Conservation (phyloP, 2,113 vertebrate genomes). For the Procapra przewalskii region DNA sequence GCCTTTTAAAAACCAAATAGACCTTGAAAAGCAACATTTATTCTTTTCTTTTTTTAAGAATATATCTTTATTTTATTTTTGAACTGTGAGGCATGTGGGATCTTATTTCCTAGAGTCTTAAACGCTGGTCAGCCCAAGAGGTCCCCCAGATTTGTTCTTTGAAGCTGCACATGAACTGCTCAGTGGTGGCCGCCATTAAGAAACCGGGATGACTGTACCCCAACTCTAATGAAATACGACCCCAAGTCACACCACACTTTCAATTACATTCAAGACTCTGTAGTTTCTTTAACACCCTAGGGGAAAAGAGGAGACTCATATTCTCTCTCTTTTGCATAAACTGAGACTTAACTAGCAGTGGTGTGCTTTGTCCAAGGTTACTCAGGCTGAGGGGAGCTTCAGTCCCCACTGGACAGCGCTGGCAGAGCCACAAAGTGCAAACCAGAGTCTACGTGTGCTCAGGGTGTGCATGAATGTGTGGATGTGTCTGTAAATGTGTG, state of each 20-base stretch:
- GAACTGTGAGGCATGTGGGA: background rate
- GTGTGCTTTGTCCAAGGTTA: background rate
- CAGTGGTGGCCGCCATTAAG: background rate
- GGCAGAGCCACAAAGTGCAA: background rate
- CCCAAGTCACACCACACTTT: background rate
- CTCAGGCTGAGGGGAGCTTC: background rate
- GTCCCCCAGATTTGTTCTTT: background rate
- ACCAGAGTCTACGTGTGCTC: background rate
- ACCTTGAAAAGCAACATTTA: background rate
- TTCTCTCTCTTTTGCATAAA: background rate
- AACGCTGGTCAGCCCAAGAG: background rate
- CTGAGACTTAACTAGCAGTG: background rate
- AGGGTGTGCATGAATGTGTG: background rate
- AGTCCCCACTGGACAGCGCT: rapidly evolving
- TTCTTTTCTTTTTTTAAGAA: background rate
- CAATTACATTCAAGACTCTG: background rate
- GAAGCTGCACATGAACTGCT: background rate
- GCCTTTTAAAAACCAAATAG: background rate
- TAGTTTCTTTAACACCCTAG: background rate
- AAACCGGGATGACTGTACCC: background rate
- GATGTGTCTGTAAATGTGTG: background rate
- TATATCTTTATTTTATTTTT: background rate
- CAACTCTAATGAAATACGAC: background rate
- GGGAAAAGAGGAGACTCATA: background rate
- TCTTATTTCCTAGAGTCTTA: background rate